Base-by-base conservation (phyloP, 2,888 invertebrate species). In the Strigamia crassipes region DNA sequence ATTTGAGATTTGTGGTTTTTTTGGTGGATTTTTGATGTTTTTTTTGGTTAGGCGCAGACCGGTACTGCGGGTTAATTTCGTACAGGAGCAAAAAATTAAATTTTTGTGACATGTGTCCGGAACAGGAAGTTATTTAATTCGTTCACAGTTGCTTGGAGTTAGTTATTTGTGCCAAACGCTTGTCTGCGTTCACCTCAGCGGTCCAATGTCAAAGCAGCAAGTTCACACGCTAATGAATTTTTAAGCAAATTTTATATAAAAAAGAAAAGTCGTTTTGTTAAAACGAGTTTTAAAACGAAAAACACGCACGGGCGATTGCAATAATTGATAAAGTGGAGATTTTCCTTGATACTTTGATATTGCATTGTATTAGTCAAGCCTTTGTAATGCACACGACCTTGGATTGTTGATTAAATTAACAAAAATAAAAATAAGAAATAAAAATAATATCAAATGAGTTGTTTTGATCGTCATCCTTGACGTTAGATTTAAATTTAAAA, bases 61-160 rank as follows among this genome's bases (percentile, higher is more conserved):
- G 27, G 27, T 27, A 27, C 27, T 27, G 27, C 3, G 27, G 27
- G 27, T 27, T 27, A 27, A 27, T 27, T 27, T 27, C 3, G 3
- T n/a, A n/a, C n/a, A 27, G 3, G 3, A 27, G 3, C 27, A 27
- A 3, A 27, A 27, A 27, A 2, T 27, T n/a, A n/a, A n/a, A 2
- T 27, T 27, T 27, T 9, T 21, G 21, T 21, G 56, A 56, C 56
- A 56, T 56, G 12, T 56, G 56, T 56, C 56, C 56, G 56, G 56
- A 56, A 56, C 56, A 56, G 56, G 56, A 56, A 56, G 56, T 56
- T 56, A 56, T 56, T 56, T 56, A 56, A 56, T n/a, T 8, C 56
- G 56, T 56, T 56, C 56, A 56, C 56, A 56, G 56, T 56, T 56
- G 56, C 56, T 1, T 56, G 56, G 56, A 56, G 15, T 56, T 56